phyloP scores from a whole-genome alignment of 1,140 invertebrate genomes.

The Gryllus bimaculatus region DNA sequence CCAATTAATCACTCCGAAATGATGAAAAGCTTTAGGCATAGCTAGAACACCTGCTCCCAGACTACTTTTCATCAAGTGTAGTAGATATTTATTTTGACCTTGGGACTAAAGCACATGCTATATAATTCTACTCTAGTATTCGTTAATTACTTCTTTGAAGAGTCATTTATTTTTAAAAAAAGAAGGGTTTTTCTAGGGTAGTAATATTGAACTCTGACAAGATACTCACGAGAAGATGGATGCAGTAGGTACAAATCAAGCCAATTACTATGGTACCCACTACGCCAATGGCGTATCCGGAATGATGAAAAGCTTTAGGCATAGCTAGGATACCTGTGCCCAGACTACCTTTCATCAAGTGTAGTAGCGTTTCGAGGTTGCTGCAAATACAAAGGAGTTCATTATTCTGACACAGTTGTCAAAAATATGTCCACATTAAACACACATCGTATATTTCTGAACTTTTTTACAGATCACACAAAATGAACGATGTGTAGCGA shows the following conservation, averaged over 20 bases:
- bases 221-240: slow-evolving; percentile 52
- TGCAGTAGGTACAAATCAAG: slow-evolving; percentile 66
- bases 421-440: too few species aligned
- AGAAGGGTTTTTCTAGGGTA: too few species aligned
- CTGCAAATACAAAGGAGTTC: slow-evolving; percentile 42
- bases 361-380: slow-evolving; percentile 68
- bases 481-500: too few species aligned
- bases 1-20: slow-evolving; percentile 67
- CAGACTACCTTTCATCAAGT: slow-evolving; percentile 74
- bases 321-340: slow-evolving; percentile 86
- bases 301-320: slow-evolving; percentile 71
- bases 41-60: slow-evolving; percentile 83
- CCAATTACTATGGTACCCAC: slow-evolving; percentile 60
- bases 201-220: too few species aligned
- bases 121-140: too few species aligned
- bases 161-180: too few species aligned
- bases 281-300: slow-evolving; percentile 60
- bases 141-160: too few species aligned
- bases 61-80: slow-evolving; percentile 75
- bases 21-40: slow-evolving; percentile 74
- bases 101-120: too few species aligned
- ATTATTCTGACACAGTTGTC: too few species aligned
- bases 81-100: slow-evolving; percentile 38
- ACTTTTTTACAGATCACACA: too few species aligned
- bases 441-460: too few species aligned